These are phyloP conservation scores for Cassiopea xamachana DNA, from an alignment of 30 jellyfish, hydroid and myxozoan species.

Conservation along the genomic window DNA sequence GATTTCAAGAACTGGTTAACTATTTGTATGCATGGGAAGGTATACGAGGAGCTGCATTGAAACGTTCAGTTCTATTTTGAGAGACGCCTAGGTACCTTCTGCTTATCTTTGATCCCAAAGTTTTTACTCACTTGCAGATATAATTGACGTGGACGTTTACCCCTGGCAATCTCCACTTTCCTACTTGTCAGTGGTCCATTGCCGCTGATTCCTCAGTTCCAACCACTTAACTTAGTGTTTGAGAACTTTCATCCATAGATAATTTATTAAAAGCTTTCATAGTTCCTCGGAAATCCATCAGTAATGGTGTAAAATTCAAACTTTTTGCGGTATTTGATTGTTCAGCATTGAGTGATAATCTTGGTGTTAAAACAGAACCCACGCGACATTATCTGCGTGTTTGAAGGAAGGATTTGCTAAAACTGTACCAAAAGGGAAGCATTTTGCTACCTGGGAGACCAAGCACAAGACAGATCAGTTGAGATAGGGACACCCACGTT, in stretches of 20 bases:
- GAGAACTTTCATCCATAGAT: background rate
- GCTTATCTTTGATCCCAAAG: no score
- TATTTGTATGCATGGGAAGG: no score
- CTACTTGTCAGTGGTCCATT: background rate
- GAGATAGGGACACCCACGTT: conserved; percentile 2
- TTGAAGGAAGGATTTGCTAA: background rate
- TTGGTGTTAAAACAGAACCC: background rate
- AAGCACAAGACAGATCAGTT: background rate
- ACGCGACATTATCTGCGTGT: conserved; percentile 18
- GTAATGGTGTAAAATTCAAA: conserved; percentile 6
- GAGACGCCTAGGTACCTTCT: no score
- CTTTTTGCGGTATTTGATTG: background rate
- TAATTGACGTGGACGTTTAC: background rate
- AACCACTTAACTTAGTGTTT: background rate
- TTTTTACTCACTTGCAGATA: no score
- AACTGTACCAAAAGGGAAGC: background rate
- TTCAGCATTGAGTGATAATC: conserved; percentile 28
- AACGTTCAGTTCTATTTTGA: no score
- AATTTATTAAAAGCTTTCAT: background rate
- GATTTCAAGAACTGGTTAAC: no score
- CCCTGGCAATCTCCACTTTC: background rate
- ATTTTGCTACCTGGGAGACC: background rate
- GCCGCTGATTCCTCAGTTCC: background rate
- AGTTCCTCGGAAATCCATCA: conserved; percentile 23
- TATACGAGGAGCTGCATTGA: no score